Evolutionary conservation across 1,140 invertebrate species (phyloP).

Genomic region (Drosophila sturtevanti): DNA sequence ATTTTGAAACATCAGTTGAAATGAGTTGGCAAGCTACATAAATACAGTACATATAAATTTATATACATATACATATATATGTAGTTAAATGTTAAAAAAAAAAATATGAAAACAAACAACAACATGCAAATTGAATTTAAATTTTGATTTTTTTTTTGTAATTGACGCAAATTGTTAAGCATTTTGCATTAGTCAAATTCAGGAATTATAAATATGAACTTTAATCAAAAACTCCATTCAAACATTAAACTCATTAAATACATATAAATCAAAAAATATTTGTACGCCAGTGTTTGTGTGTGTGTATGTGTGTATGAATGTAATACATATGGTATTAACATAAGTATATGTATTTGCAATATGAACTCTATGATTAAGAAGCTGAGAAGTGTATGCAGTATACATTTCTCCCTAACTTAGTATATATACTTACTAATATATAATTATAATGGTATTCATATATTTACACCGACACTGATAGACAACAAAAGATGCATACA

Average conservation of each 20-base stretch:
- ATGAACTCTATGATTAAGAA: constrained; percentile 31
- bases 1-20: constrained; percentile 31
- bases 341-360: constrained; percentile 36
- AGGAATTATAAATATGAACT: constrained; percentile 52
- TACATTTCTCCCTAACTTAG: constrained; percentile 18
- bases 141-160: constrained; percentile 27
- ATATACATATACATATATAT: neutral
- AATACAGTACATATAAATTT: neutral
- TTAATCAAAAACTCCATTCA: constrained; percentile 40
- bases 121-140: constrained; percentile 32
- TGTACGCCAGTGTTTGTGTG: constrained; percentile 17
- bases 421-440: constrained; percentile 26
- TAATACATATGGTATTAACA: constrained; percentile 29
- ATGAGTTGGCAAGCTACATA: constrained; percentile 3
- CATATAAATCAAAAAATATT: constrained; percentile 26
- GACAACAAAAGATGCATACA: constrained; percentile 42
- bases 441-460: constrained; percentile 41
- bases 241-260: neutral
- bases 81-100: constrained; percentile 60
- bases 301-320: constrained; percentile 29
- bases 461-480: constrained; percentile 42
- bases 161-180: constrained; percentile 32
- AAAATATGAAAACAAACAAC: constrained; percentile 8
- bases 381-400: constrained; percentile 40
- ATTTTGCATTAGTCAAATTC: constrained; percentile 28